Evolutionary conservation across 2,888 invertebrate species (phyloP).

Genomic region (Nasonia oneida): DNA sequence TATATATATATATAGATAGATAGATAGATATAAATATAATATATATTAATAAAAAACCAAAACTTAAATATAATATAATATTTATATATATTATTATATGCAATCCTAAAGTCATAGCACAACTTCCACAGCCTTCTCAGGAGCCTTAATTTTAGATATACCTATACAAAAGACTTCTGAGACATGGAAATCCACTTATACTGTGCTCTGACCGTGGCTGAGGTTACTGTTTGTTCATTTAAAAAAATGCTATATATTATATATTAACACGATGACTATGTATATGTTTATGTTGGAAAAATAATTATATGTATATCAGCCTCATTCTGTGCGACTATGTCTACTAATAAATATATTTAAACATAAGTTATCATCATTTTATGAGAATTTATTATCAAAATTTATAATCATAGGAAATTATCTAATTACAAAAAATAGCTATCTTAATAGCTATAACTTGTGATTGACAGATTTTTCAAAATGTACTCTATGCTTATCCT

Average conservation of each 20-base stretch:
- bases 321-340: constrained; percentile 61
- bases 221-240: constrained; percentile 62
- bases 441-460: neutral
- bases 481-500: constrained; percentile 22
- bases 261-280: constrained; percentile 66
- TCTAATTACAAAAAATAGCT: no score
- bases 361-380: constrained; percentile 47
- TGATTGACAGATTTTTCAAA: neutral
- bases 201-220: constrained; percentile 45
- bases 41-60: constrained; percentile 42
- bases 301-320: constrained; percentile 58
- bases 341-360: constrained; percentile 67
- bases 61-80: constrained; percentile 48
- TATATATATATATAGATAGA: constrained; percentile 5
- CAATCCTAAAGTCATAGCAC: constrained; percentile 45
- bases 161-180: constrained; percentile 48
- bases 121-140: constrained; percentile 53
- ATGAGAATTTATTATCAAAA: constrained; percentile 17
- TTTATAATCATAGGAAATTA: no score
- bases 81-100: constrained; percentile 51
- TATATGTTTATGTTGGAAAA: constrained; percentile 54
- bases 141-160: constrained; percentile 37
- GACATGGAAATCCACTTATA: constrained; percentile 47
- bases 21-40: constrained; percentile 39
- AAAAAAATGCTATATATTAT: constrained; percentile 67